Evolutionary conservation across 1,140 invertebrate genomes (phyloP).

Genomic region (Hormaphis cornu): DNA sequence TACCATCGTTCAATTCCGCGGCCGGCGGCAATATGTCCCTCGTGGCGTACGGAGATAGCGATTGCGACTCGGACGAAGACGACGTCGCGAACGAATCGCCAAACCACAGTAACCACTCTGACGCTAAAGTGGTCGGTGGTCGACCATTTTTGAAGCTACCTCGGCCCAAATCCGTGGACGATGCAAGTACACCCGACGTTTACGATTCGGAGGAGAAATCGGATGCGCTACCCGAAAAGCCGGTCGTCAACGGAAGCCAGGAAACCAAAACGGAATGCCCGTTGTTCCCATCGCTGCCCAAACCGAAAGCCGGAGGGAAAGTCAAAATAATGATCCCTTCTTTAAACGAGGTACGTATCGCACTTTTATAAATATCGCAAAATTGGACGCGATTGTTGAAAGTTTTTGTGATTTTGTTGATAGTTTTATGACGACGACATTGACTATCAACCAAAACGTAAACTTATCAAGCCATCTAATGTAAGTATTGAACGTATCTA

Average conservation of each 20-base stretch:
- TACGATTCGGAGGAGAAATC: neutral
- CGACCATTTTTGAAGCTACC: neutral
- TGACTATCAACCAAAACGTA: constrained; percentile 23
- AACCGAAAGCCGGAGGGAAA: constrained; percentile 20
- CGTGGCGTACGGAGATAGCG: constrained; percentile 8
- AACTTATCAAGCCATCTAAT: constrained; percentile 33
- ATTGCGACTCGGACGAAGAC: constrained; percentile 1
- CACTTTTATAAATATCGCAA: neutral
- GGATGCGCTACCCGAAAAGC: neutral
- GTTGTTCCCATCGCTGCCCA: neutral
- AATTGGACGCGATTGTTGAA: neutral
- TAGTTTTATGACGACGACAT: constrained; percentile 29
- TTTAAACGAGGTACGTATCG: constrained; percentile 22
- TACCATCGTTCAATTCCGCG: too few species aligned
- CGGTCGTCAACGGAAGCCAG: neutral
- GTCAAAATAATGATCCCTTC: constrained; percentile 34
- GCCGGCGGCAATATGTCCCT: constrained; percentile 24
- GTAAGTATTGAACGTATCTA: constrained; percentile 32
- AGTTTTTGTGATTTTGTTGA: constrained; percentile 1
- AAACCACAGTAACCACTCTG: neutral
- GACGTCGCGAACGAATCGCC: neutral
- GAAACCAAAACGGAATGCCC: neutral
- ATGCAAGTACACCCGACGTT: neutral
- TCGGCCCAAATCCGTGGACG: neutral
- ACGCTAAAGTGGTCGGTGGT: neutral